Conservation (phyloP, 2,113 vertebrate species). For the Orthonyx spaldingii region DNA sequence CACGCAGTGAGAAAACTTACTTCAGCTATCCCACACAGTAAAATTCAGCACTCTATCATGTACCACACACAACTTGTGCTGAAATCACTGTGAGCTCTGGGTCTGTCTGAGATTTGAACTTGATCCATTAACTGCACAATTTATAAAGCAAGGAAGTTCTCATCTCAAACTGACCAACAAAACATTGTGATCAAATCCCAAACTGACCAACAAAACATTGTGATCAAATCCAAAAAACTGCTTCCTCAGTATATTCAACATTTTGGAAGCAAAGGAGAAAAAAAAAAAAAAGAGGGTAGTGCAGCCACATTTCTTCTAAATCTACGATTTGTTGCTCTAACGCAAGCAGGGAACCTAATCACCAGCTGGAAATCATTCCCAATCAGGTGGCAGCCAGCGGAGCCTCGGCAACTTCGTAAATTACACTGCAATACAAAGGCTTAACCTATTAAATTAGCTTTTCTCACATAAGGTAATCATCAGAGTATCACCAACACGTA, state of each 20-base stretch:
- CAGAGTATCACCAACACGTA: not conserved
- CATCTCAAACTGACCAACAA: not conserved
- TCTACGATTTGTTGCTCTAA: not conserved
- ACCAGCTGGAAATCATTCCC: not conserved
- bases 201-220: no score
- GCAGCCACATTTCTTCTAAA: not conserved
- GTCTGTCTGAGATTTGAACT: not conserved
- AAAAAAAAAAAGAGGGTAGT: not conserved
- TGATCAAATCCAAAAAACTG: not conserved
- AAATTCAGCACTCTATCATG: not conserved
- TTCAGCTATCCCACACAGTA: not conserved
- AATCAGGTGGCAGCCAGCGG: not conserved
- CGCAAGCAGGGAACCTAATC: not conserved
- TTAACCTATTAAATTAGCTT: not conserved
- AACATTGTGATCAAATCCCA: not conserved
- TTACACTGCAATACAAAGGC: not conserved
- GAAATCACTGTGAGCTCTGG: fast-evolving
- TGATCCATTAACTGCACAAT: not conserved
- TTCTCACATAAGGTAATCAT: not conserved
- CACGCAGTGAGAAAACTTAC: not conserved
- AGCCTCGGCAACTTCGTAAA: not conserved
- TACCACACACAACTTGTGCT: not conserved
- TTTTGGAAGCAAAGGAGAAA: not conserved
- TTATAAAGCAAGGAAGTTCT: not conserved
- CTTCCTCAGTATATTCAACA: not conserved